Evolutionary conservation across 35 echinoderm and acorn worm species (phyloP), one percentile per base, ranked within the genome.

Genomic region (Heliocidaris erythrogramma): DNA sequence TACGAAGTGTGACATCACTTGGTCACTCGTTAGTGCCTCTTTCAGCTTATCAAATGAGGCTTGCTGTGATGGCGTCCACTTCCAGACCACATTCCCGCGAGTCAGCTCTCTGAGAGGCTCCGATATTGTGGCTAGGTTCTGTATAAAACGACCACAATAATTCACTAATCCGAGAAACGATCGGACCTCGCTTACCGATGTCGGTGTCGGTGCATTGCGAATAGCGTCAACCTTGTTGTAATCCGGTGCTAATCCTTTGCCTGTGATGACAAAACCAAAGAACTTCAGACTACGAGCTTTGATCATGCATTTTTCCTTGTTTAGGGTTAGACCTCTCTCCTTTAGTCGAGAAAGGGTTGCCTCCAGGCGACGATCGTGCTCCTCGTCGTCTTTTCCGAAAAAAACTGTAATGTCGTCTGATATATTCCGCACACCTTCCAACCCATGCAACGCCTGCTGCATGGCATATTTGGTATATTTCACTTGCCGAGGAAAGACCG

Each of bases 121-220:
- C 5, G 93, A 32, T 7, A 94, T 95, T 32, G 94, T 94, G 5
- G 94, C 85, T 16, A 94, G 91, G 42, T 94, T 48, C 7, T 30
- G 86, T 48, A 97, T 95, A 18, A 94, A 95, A 10, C 95, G 2
- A 85, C 94, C 95, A 84, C 86, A 97, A 47, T 97, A 97, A 48
- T 95, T 94, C n/a, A 97, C 95, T 61, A 97, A 71, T 5, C 96
- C 95, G 10, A 97, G 53, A 88, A 97, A 97, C 7, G 48, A 94
- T 60, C 85, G 0, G 7, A 96, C 88, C 93, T 97, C 96, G 92
- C 49, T 87, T 13, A 59, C 90, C 5, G 93, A 48, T 48, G 59
- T 49, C 9, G 95, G 96, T 48, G 69, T 86, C 13, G 95, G 30
- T 49, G 92, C 94, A 31, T 97, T 89, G 8, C 47, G 32, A 32